A percentile compares a stretch with the other conserved stretches of the same genome.
Evolutionary conservation across 2,888 invertebrate genomes (phyloP).

Genomic region (Ochlodes sylvanus): DNA sequence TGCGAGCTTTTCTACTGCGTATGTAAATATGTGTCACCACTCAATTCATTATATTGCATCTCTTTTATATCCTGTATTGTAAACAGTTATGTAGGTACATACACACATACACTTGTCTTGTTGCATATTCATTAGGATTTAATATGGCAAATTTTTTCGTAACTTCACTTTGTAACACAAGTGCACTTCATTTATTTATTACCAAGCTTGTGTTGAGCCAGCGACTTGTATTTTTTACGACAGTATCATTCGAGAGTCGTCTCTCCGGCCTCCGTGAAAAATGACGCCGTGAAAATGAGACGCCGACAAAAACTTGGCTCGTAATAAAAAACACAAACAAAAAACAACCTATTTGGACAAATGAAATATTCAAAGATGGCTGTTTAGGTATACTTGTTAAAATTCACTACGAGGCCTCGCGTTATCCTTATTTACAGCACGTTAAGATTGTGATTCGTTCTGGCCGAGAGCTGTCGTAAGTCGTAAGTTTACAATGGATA

Average conservation of each 20-base stretch:
- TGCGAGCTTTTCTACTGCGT: too few relatives aligned
- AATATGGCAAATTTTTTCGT: too few relatives aligned
- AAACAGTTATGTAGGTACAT: too few relatives aligned
- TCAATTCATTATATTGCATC: too few relatives aligned
- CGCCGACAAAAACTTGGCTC: constrained; percentile 61
- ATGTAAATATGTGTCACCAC: too few relatives aligned
- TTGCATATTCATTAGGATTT: too few relatives aligned
- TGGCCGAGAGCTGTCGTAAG: neutral
- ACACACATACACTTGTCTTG: neutral
- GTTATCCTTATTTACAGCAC: neutral
- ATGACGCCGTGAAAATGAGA: constrained; percentile 69
- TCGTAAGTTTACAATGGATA: constrained; percentile 52
- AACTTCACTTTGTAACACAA: too few relatives aligned
- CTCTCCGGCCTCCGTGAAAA: constrained; percentile 57
- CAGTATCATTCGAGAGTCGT: constrained; percentile 24
- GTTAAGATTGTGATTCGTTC: constrained; percentile 13
- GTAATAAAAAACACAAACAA: constrained; percentile 51
- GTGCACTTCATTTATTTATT: too few relatives aligned
- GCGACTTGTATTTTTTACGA: neutral
- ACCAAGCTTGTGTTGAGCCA: neutral
- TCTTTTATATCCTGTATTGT: too few relatives aligned
- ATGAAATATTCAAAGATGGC: constrained; percentile 69
- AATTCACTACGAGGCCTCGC: constrained; percentile 9
- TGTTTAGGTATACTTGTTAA: constrained; percentile 44
- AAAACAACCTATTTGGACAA: constrained; percentile 61